Evolutionary conservation across 2,888 invertebrate species (phyloP).

Genomic region (Caenorhabditis sp.): DNA sequence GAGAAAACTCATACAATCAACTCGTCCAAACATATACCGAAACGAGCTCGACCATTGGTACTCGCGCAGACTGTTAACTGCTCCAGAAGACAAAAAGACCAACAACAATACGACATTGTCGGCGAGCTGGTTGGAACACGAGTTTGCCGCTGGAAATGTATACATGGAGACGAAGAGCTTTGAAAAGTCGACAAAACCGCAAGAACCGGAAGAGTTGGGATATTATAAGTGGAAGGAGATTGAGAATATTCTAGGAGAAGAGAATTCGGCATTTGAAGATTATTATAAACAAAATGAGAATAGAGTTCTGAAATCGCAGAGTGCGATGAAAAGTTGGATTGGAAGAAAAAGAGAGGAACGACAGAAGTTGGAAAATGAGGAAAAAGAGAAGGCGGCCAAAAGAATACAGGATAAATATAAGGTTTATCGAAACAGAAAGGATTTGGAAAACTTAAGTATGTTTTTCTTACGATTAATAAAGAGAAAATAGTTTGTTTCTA

Average conservation of each 20-base stretch:
- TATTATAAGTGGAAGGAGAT: slow-evolving; percentile 12
- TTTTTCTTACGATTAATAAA: neutral
- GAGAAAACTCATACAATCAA: slow-evolving; percentile 10
- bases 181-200: neutral
- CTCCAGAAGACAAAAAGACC: slow-evolving; percentile 5
- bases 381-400: slow-evolving; percentile 45
- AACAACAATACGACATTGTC: neutral
- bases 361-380: slow-evolving; percentile 13
- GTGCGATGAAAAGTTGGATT: slow-evolving; percentile 19
- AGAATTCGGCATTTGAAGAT: slow-evolving; percentile 41
- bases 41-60: slow-evolving; percentile 46
- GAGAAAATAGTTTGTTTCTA: slow-evolving; percentile 15
- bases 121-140: slow-evolving; percentile 35
- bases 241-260: slow-evolving; percentile 19
- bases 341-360: neutral
- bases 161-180: slow-evolving; percentile 5
- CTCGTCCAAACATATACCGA: slow-evolving; percentile 5
- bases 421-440: slow-evolving; percentile 42
- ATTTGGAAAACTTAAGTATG: slow-evolving; percentile 52
- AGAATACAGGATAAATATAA: slow-evolving; percentile 53
- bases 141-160: slow-evolving; percentile 32
- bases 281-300: slow-evolving; percentile 47
- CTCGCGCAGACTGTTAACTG: slow-evolving; percentile 25
- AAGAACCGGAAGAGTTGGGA: neutral
- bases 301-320: slow-evolving; percentile 40